These are phyloP conservation scores for Pandemis cinnamomeana DNA, from an alignment of 2,888 invertebrate species.

Conservation along the genomic window DNA sequence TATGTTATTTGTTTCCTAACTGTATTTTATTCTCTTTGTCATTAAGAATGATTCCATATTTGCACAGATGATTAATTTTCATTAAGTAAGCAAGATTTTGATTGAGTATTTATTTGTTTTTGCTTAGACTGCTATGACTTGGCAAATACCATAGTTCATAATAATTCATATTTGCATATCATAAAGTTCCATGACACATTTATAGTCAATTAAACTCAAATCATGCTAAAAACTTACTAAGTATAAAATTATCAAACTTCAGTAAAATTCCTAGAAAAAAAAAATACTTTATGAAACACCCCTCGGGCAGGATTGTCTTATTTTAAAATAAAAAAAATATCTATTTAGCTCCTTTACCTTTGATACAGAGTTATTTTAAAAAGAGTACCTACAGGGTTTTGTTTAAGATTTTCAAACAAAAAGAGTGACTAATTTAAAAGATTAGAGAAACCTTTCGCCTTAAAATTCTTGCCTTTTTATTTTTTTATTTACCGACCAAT, in stretches of 20 bases:
- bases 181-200: no score
- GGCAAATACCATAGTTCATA: no score
- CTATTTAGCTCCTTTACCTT: not conserved
- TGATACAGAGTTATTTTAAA: constrained; percentile 10
- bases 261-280: not conserved
- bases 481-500: constrained; percentile 22
- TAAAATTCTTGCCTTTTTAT: constrained; percentile 13
- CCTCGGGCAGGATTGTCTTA: not conserved
- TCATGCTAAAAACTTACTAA: no score
- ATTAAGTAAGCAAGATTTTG: no score
- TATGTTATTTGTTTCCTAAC: no score
- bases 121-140: no score
- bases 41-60: no score
- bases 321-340: not conserved
- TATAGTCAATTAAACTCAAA: no score
- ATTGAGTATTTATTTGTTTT: no score
- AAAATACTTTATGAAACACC: not conserved
- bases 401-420: constrained; percentile 10
- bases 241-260: not conserved
- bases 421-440: constrained; percentile 13
- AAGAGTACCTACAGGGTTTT: constrained; percentile 1
- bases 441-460: constrained; percentile 19
- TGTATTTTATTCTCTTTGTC: no score
- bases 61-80: no score
- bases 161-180: no score